Conservation (phyloP, 1,140 invertebrate genomes). For the Zaprionus nigranus region DNA sequence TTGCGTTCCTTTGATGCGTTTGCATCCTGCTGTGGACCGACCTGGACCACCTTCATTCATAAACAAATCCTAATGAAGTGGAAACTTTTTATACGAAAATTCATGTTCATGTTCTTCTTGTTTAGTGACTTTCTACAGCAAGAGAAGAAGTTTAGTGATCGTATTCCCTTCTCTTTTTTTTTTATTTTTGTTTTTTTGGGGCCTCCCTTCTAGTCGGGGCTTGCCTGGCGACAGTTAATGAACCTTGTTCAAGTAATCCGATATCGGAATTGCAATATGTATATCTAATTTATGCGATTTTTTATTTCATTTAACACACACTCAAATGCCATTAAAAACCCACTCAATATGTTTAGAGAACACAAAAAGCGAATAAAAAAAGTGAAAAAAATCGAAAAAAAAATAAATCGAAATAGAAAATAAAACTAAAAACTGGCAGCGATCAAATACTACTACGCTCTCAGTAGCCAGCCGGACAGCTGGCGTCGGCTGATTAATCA, state of each 20-base stretch:
- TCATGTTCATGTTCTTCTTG: constrained; percentile 24
- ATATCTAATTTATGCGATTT: constrained; percentile 79
- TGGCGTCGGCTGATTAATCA: constrained; percentile 75
- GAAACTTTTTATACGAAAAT: constrained; percentile 32
- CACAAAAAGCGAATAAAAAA: constrained; percentile 40
- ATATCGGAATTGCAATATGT: constrained; percentile 76
- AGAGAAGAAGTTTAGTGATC: not conserved
- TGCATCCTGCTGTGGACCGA: constrained; percentile 21
- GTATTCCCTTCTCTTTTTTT: constrained; percentile 68
- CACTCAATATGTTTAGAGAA: constrained; percentile 68
- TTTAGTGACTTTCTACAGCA: constrained; percentile 36
- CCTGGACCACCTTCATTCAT: constrained; percentile 54
- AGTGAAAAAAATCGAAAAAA: constrained; percentile 26
- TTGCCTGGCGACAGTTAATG: constrained; percentile 57
- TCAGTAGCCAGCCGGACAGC: constrained; percentile 66
- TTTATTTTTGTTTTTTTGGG: constrained; percentile 1
- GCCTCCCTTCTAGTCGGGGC: not conserved
- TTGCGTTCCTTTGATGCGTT: constrained; percentile 63
- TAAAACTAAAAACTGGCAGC: constrained; percentile 52
- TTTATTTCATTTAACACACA: constrained; percentile 76
- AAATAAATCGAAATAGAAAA: constrained; percentile 29
- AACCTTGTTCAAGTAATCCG: constrained; percentile 78
- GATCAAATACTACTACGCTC: constrained; percentile 58
- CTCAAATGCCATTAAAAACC: constrained; percentile 69
- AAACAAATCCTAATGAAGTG: constrained; percentile 64